Evolutionary conservation across 2,888 invertebrate genomes (phyloP), one percentile per base, ranked within the genome.

Genomic region (Sisyra terminalis): DNA sequence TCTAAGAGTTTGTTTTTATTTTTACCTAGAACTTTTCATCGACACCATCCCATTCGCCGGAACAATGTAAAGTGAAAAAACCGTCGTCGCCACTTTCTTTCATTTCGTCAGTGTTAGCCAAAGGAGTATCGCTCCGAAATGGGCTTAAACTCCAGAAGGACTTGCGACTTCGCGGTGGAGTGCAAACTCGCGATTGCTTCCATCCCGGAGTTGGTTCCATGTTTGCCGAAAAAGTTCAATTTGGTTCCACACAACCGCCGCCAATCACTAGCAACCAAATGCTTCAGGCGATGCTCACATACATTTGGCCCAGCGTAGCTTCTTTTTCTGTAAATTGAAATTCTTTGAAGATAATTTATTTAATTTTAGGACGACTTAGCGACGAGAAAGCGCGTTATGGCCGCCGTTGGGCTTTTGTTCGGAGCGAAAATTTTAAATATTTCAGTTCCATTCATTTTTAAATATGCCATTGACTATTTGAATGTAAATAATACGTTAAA

Each of bases 401-500:
- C 89, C 36, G 90, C 98, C 5, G 60, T 90, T 39, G 75, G 81
- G 1, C 68, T 90, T 38, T 65, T 90, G 41, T 72, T 83, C 41
- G 78, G 81, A 32, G 86, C 89, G 24, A 90, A 97, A 70, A 58
- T 89, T 42, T 63, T 93, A 56, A 96, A 88, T 55, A 90, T 96
- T 2, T 68, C 78, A 39, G 96, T 98, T 16, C 98, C 98, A 9
- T 96, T 97, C 65, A 64, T 96, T 44, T 94, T 98, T 64, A 96
- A 97, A 63, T 81, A 87, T 57, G 83, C 85, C 0, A 75, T 99
- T 45, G 97, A 98, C 59, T 75, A 76, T 50, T 73, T 96, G 47
- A 93, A 92, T 57, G 64, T 66, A 5, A 61, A 71, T 6, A 55
- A 70, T 29, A 57, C 69, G 2, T 59, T 92, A 10, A 79, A 78